A percentile compares a stretch with the other conserved stretches of the same genome.
phyloP scores from a whole-genome alignment of 2,797 vertebrate genomes.

The Calcarius lapponicus region DNA sequence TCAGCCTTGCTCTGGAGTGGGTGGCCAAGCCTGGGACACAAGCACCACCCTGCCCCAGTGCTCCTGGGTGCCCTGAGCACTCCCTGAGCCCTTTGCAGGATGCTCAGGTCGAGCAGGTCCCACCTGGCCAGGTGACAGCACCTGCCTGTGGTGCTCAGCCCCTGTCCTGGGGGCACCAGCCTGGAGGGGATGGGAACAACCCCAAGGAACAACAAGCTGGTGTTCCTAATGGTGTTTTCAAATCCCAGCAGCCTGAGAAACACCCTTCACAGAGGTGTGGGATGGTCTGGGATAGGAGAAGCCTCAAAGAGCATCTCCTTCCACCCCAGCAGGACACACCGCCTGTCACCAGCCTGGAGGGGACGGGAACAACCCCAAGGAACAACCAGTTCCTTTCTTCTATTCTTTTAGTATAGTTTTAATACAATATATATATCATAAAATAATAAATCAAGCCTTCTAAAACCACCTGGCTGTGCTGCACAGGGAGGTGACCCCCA shows the following conservation, averaged over 20 bases:
- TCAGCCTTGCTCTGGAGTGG: background rate
- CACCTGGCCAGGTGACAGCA: background rate
- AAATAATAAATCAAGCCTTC: too few species aligned
- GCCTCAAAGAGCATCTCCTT: background rate
- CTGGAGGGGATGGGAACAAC: background rate
- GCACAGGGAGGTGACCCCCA: background rate
- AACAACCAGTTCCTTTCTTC: too few species aligned
- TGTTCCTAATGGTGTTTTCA: too few species aligned
- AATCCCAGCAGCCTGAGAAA: background rate
- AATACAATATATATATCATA: too few species aligned
- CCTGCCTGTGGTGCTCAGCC: background rate
- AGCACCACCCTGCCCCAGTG: too few species aligned
- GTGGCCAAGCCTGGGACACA: background rate
- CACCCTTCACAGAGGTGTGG: accelerated
- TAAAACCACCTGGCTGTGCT: background rate
- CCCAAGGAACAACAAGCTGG: background rate
- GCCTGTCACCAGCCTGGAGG: background rate
- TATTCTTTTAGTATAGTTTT: too few species aligned
- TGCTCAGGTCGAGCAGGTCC: too few species aligned
- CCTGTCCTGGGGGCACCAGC: accelerated
- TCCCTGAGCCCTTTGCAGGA: too few species aligned
- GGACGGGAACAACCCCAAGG: too few species aligned
- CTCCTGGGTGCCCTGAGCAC: too few species aligned
- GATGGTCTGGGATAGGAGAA: background rate
- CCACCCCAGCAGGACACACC: accelerated